Conservation (phyloP, 2,888 invertebrate species). For the Lithophane leautieri region DNA sequence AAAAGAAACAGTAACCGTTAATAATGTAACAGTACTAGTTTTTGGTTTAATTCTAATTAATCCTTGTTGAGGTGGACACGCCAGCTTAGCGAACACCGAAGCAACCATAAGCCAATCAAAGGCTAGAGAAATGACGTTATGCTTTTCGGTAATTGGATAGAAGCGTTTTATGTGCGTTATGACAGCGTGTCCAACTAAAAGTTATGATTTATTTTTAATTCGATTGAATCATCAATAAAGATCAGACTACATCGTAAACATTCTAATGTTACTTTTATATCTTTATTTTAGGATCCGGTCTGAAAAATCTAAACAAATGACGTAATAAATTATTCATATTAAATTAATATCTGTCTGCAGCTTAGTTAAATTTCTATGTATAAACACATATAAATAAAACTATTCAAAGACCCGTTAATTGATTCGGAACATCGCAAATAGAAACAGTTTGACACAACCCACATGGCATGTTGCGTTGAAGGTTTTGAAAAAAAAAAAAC, state of each 20-base stretch:
- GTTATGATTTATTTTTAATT: conserved; percentile 28
- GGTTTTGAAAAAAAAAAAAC: conserved; percentile 53
- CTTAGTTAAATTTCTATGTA: conserved; percentile 20
- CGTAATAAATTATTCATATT: conserved; percentile 32
- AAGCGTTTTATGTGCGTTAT: conserved; percentile 2
- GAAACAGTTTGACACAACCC: conserved; percentile 53
- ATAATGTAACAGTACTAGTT: conserved; percentile 24
- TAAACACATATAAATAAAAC: conserved; percentile 5
- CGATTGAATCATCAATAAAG: conserved; percentile 22
- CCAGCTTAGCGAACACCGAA: conserved; percentile 27
- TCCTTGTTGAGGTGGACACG: conserved; percentile 37
- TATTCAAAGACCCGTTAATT: conserved; percentile 53
- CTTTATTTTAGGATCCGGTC: conserved; percentile 19
- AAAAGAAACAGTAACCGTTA: conserved; percentile 22
- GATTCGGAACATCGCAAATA: conserved; percentile 32
- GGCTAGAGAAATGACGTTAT: conserved; percentile 20
- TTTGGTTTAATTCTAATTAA: conserved; percentile 47
- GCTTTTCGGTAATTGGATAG: conserved; percentile 41
- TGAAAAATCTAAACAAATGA: conserved; percentile 18
- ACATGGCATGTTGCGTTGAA: conserved; percentile 42
- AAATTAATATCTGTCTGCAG: conserved; percentile 8
- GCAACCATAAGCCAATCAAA: conserved; percentile 49
- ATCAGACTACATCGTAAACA: conserved; percentile 17
- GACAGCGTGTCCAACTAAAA: conserved; percentile 5
- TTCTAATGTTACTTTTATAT: conserved; percentile 34